Evolutionary conservation across 2,113 vertebrate genomes (phyloP).

Genomic region (Lophius piscatorius): DNA sequence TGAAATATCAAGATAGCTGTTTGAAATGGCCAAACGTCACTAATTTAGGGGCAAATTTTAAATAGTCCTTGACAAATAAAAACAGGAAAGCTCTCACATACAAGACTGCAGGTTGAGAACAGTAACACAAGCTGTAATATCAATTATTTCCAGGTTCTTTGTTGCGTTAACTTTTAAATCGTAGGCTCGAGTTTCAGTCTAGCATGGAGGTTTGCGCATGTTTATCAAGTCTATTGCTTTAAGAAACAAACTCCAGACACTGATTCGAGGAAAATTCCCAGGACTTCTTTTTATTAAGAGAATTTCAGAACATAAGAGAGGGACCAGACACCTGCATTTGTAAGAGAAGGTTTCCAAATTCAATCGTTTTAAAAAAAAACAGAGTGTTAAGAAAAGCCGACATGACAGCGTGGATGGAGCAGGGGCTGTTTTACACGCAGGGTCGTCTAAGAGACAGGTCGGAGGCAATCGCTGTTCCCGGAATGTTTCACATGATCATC

Average conservation of each 20-base stretch:
- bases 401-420: constrained; percentile 72
- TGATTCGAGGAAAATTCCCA: constrained; percentile 84
- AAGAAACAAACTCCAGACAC: constrained; percentile 57
- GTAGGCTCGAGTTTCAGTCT: too few species aligned
- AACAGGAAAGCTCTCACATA: constrained; percentile 5
- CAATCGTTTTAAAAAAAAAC: constrained; percentile 64
- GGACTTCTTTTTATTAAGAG: constrained; percentile 86
- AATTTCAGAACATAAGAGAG: constrained; percentile 85
- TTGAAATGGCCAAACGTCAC: not conserved
- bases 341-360: constrained; percentile 79
- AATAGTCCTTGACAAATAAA: not conserved
- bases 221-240: too few species aligned
- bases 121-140: too few species aligned
- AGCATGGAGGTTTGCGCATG: too few species aligned
- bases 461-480: constrained; percentile 75
- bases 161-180: not conserved
- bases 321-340: constrained; percentile 82
- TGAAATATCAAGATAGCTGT: not conserved
- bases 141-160: not conserved
- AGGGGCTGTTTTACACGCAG: constrained; percentile 76
- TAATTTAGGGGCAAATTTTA: not conserved
- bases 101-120: not conserved
- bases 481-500: constrained; percentile 82
- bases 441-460: constrained; percentile 73
- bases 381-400: constrained; percentile 79